Base-by-base conservation (phyloP, 2,888 invertebrate species). In the Geotrupes spiniger region DNA sequence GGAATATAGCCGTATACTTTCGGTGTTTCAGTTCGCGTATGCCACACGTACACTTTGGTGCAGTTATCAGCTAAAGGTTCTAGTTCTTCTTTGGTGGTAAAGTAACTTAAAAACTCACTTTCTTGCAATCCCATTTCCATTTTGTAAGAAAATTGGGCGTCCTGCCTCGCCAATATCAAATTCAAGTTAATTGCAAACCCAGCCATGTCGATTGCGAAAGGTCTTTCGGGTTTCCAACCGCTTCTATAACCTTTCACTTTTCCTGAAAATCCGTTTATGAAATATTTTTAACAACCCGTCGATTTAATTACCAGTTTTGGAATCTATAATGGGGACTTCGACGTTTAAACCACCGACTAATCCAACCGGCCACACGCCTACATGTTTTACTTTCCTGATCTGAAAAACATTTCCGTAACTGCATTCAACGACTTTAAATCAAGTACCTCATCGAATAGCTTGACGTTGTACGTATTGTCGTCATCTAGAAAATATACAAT, bases 181-280 rank as follows among this genome's bases (percentile, higher is more conserved):
- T 84, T 82, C 1, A 90, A 74, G 68, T 91, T 92, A 29, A 95
- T 85, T 4, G 90, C 94, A 68, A 96, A 97, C 0, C 93, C 96
- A 1, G 98, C 98, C 98, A 99, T 99, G 66, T 99, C 98, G 27
- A 96, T 84, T 0, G 98, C 95, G 76, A 97, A 99, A 0, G 90
- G 87, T 51, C 98, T 77, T 60, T 92, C 85, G 0, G 94, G 89
- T 63, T 89, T 87, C 92, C 94, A 98, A 1, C 84, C 88, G 0
- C 87, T 85, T 60, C 80, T 81, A 70, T 82, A 89, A 8, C 82
- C 81, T 8, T 70, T 70, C 2, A 86, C 81, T 63, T 76, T 78
- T 27, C 78, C 81, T 58, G 70, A 46, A 60, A 36, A 33, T 10
- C 36, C 17, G 36, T 26, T 21, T 10, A 6, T 40, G 4, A 36